phyloP scores from a whole-genome alignment of 2,113 vertebrate genomes.

The Campylorhamphus procurvoides region DNA sequence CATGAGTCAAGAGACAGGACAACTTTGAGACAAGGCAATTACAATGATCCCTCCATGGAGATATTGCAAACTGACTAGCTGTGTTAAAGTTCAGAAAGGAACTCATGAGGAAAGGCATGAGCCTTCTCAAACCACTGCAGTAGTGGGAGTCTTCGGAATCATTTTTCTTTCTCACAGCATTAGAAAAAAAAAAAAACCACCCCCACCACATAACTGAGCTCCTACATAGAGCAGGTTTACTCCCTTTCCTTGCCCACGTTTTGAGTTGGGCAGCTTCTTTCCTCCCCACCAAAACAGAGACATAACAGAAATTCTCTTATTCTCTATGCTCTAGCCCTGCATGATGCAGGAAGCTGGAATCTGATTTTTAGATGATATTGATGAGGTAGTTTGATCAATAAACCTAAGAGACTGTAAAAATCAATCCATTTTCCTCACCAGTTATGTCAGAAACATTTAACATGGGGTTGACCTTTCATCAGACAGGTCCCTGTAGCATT shows the following conservation, averaged over 20 bases:
- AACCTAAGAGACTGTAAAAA: not conserved
- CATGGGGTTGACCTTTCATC: not conserved
- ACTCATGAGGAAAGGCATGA: not conserved
- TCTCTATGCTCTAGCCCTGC: not conserved
- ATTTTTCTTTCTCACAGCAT: not conserved
- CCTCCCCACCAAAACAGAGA: not conserved
- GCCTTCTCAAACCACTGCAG: not conserved
- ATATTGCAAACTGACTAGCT: not conserved
- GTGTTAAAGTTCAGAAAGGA: not conserved
- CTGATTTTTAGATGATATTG: not conserved
- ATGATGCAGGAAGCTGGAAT: not conserved
- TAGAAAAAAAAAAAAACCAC: not conserved
- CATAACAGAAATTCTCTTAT: not conserved
- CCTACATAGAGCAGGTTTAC: not conserved
- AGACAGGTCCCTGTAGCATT: constrained; percentile 16
- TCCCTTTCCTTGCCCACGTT: not conserved
- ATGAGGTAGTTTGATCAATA: constrained; percentile 2
- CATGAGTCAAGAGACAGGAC: not conserved
- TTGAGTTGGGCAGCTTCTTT: not conserved
- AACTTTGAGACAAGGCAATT: not conserved
- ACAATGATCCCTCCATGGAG: not conserved
- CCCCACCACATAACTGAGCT: not conserved
- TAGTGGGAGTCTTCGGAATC: not conserved
- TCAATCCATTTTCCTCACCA: not conserved
- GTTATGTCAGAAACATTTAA: constrained; percentile 13